Evolutionary conservation across 2,797 vertebrate genomes (phyloP), one percentile per base, ranked within the genome.

Genomic region (Fundulus diaphanus): DNA sequence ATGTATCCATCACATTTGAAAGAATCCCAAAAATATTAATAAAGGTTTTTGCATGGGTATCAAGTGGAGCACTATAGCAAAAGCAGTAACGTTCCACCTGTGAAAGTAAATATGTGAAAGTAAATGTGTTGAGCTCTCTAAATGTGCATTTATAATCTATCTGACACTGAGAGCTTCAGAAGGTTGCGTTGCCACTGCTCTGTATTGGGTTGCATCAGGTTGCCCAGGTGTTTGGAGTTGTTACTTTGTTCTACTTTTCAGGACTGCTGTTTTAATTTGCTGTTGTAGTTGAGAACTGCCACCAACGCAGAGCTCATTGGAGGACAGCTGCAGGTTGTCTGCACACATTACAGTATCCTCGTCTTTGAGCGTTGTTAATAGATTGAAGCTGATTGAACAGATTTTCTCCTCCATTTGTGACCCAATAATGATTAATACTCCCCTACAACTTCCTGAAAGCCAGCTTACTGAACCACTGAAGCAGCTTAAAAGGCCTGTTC

Each of bases 401-500:
- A 11, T 37, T 70, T 81, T 59, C 0, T 35, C 1, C 16, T 40
- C 79, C 2, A 75, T 74, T 77, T 78, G 77, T 59, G 48, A 9
- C 27, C 18, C 7, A 67, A 66, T 15, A 49, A 29, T 68, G 46
- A 81, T 51, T 70, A 37, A 73, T 22, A 13, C 40, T 44, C 73
- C 79, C 42, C 74, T 61, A 63, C 44, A 66, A 44, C 72, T 83
- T 82, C 82, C 83, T 67, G 76, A 85, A 90, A 77, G 42, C 13
- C 67, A 18, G 37, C 35, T 76, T 49, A 78, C 83, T 76, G 68
- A 74, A 76, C 46, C 73, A 61, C 78, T 85, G 35, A 59, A 67
- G 52, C 29, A 1, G 49, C 73, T 51, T 73, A 56, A 78, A 78
- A 81, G 51, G 33, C 5, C n/a, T 40, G 33, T 70, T 70, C 72